Base-by-base conservation (phyloP, 1,140 invertebrate genomes). In the Phocides pigmalion region DNA sequence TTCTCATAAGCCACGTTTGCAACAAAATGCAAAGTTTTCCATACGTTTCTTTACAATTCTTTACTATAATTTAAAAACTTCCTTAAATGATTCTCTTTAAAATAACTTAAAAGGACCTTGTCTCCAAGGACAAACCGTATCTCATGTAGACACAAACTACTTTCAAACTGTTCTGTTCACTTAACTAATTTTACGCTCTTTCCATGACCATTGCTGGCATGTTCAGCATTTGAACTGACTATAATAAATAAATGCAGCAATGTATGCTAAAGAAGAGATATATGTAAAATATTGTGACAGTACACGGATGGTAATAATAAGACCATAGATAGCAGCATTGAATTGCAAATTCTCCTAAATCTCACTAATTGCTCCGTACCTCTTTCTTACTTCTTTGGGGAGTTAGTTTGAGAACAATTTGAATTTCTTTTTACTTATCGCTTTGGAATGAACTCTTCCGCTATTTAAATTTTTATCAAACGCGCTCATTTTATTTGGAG, bases 331-430 rank as follows among this genome's bases (percentile, higher is more conserved):
- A 39, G 20, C 11, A 59, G 64, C 72, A 72, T 78, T 72, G 72
- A 75, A 72, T 78, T 75, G 76, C 76, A 71, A 78, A 78, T 75
- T 62, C 20, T 32, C 61, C 64, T 68, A 71, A 73, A 66, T 68
- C 70, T 68, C 46, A 58, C 71, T 76, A 73, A 73, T 76, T 76
- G 70, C 63, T 68, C 65, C 62, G 64, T 70, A 68, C 65, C 59
- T 56, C 66, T 46, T 47, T 59, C 56, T 53, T 58, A 62, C 46
- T 64, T 65, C 62, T 68, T 65, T 65, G 16, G 25, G 42, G 56
- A 69, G 62, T 65, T 54, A 73, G 49, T 75, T 73, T 68, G 67
- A 62, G 63, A 70, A 58, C 53, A 69, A 70, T 70, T 76, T 68
- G 62, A 66, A 73, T 76, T 64, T 65, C 67, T 72, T 54, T 54